Evolutionary conservation across 2,113 vertebrate species (phyloP).

Genomic region (Xenopus laevis): DNA sequence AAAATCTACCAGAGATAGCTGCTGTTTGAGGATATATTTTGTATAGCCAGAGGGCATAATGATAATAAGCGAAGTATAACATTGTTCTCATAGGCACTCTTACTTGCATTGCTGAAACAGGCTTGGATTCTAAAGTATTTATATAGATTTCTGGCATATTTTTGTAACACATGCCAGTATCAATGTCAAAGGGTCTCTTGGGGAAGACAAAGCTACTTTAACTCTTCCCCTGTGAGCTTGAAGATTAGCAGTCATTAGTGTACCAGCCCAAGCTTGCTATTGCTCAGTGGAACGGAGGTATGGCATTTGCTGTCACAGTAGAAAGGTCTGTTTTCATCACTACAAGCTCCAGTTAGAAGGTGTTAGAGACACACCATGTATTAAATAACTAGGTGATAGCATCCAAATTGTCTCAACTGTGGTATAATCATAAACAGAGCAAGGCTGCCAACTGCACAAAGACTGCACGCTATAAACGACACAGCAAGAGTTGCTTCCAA

Average conservation of each 20-base stretch:
- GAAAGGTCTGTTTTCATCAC: constrained; percentile 30
- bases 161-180: neutral
- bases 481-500: constrained; percentile 11
- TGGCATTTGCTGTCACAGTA: constrained; percentile 5
- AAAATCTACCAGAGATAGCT: constrained; percentile 13
- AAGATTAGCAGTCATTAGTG: neutral
- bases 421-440: constrained; percentile 22
- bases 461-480: constrained; percentile 7
- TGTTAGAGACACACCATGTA: constrained; percentile 17
- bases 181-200: constrained; percentile 9
- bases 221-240: neutral
- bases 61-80: neutral
- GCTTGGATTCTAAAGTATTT: too few species aligned
- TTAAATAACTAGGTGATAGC: constrained; percentile 25
- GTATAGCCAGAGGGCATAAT: neutral
- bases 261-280: neutral
- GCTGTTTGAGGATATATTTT: constrained; percentile 1
- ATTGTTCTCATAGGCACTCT: neutral
- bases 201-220: neutral
- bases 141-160: constrained; percentile 3
- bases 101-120: neutral
- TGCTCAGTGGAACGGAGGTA: constrained; percentile 7
- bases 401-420: constrained; percentile 27
- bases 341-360: neutral
- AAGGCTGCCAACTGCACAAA: constrained; percentile 6